phyloP scores from a whole-genome alignment of 2,797 vertebrate genomes.

The Orientallactaga sibirica region DNA sequence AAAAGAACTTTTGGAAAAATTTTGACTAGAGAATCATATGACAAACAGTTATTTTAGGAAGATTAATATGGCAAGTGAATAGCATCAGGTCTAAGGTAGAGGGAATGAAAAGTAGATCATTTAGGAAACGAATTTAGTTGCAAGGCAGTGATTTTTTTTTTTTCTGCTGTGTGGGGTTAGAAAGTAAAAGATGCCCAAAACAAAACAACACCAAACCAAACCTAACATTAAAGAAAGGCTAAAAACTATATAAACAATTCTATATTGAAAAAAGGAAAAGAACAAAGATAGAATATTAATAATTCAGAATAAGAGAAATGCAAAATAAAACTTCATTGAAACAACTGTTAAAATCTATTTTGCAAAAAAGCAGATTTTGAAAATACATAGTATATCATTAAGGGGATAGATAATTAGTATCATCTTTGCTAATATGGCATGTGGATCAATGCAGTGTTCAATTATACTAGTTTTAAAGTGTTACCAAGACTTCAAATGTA shows the following conservation, averaged over 20 bases:
- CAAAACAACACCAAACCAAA: neutral
- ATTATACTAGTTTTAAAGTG: constrained; percentile 15
- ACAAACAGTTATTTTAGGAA: neutral
- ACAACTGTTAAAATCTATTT: neutral
- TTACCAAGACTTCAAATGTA: constrained; percentile 30
- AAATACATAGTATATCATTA: neutral
- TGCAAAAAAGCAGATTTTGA: neutral
- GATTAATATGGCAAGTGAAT: neutral
- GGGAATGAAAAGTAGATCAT: neutral
- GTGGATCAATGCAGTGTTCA: neutral
- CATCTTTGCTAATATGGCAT: neutral
- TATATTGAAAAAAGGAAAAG: neutral
- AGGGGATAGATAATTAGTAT: neutral
- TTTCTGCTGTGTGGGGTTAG: neutral
- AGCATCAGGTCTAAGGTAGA: neutral
- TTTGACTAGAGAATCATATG: neutral
- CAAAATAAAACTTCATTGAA: neutral
- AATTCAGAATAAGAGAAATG: constrained; percentile 31
- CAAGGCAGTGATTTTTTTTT: neutral
- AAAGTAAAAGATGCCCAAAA: neutral
- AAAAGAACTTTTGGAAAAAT: neutral
- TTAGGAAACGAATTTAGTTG: constrained; percentile 21
- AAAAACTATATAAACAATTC: neutral
- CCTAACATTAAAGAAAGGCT: neutral
- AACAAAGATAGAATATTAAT: neutral